Conservation (phyloP, 2,888 invertebrate species). For the Margaritifera margaritifera region DNA sequence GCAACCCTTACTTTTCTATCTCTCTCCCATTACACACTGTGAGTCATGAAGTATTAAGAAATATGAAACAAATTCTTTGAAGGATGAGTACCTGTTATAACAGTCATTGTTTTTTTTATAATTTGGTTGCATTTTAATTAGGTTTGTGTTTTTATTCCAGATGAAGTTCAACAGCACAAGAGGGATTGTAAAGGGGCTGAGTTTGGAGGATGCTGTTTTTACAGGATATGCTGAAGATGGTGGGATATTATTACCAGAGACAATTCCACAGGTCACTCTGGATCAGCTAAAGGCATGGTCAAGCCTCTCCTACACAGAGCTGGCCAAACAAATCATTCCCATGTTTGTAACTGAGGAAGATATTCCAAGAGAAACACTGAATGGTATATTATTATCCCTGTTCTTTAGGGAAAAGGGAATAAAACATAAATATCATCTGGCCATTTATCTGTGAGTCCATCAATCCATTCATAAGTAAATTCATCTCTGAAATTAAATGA, state of each 20-base stretch:
- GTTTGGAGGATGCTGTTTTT: slow-evolving; percentile 67
- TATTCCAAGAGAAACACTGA: slow-evolving; percentile 65
- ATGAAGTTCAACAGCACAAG: slow-evolving; percentile 72
- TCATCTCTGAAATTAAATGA: not conserved
- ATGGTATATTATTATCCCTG: slow-evolving; percentile 40
- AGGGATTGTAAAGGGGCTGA: slow-evolving; percentile 57
- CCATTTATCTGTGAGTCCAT: not conserved
- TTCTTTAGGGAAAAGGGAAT: not conserved
- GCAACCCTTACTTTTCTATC: no score
- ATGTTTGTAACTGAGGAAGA: slow-evolving; percentile 71
- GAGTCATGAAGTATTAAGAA: no score
- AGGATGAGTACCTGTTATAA: no score
- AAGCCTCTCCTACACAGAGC: slow-evolving; percentile 65
- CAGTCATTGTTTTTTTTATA: no score
- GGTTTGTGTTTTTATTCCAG: no score
- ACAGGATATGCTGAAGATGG: slow-evolving; percentile 73
- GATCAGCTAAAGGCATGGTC: slow-evolving; percentile 67
- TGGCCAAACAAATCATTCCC: slow-evolving; percentile 69
- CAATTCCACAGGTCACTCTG: slow-evolving; percentile 59
- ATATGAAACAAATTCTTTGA: no score
- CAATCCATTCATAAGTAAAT: no score
- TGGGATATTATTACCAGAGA: slow-evolving; percentile 73
- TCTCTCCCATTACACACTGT: no score
- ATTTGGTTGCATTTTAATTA: no score
- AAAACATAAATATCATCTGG: not conserved